Conservation (phyloP, 2,888 invertebrate genomes). For the Cheilosia variabilis region DNA sequence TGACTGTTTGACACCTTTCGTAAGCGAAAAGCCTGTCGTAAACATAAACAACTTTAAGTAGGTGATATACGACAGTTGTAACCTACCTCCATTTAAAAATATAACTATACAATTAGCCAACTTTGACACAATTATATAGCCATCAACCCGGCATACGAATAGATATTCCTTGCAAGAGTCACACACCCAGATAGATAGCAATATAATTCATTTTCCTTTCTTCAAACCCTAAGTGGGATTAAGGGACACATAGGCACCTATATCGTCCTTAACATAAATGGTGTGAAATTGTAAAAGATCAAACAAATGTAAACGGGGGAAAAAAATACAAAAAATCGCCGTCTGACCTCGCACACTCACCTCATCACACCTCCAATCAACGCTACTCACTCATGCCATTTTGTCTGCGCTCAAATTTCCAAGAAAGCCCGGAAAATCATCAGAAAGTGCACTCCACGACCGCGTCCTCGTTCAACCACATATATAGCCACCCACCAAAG, state of each 20-base stretch:
- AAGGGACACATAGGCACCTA: conserved; percentile 22
- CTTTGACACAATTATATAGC: no score
- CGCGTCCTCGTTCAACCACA: conserved; percentile 56
- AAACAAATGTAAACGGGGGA: conserved; percentile 18
- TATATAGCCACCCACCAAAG: conserved; percentile 58
- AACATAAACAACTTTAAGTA: no score
- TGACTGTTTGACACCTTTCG: no score
- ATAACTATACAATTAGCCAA: no score
- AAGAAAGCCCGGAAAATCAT: conserved; percentile 67
- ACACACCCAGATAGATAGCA: no score
- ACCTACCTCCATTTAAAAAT: no score
- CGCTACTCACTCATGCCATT: conserved; percentile 65
- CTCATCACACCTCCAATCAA: conserved; percentile 62
- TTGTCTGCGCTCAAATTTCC: conserved; percentile 63
- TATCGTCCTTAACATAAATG: conserved; percentile 14
- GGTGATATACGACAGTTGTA: no score
- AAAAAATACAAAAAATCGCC: conserved; percentile 7
- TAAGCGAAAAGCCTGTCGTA: no score
- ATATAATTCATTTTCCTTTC: neutral
- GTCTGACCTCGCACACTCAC: conserved; percentile 65
- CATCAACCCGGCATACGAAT: no score
- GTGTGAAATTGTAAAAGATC: conserved; percentile 48
- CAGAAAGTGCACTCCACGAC: conserved; percentile 58
- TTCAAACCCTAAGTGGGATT: neutral
- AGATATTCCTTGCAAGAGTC: no score